Evolutionary conservation across 2,113 vertebrate species (phyloP), one percentile per base, ranked within the genome.

Genomic region (Alexandromys fortis): DNA sequence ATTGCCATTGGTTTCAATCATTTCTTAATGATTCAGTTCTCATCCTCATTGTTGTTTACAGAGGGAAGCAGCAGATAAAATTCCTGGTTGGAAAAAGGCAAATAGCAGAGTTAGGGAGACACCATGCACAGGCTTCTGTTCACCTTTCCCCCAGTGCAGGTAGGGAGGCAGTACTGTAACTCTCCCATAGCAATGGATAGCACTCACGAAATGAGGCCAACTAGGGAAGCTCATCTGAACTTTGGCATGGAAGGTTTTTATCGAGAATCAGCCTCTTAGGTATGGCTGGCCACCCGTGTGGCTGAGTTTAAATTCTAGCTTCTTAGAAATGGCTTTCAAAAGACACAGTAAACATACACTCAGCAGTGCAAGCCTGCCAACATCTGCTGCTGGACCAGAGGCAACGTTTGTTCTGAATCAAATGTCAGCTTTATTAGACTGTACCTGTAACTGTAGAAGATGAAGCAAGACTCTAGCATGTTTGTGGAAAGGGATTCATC

Each of bases 381-480:
- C 73, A 47, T 14, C 52, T 24, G 0, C 76, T 72, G 35, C 95
- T 83, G 30, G 42, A 89, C 65, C 28, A 17, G 78, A 96, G 92
- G 82, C 79, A 79, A 94, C 33, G 13, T 75, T 85, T 28, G 92
- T 52, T 83, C 35, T 96, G 91, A 45, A 81, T 82, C n/a, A 95
- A 68, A 93, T 95, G 26, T 92, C 72, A 45, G 3, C 30, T 81
- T 65, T 21, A 47, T 28, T 28, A 81, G 78, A 94, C 61, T 63
- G 92, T 95, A 82, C 89, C 68, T 92, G 82, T 67, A n/a, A 42
- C 86, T 92, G n/a, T 90, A 24, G 61, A 90, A 79, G 38, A 33
- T 58, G 52, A 96, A 61, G 6, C 65, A 70, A 63, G 82, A 16
- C 21, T 55, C 33, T 3, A 0, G 49, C 52, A 42, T 38, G 45